A percentile compares a stretch with the other conserved stretches of the same genome.
These are phyloP conservation scores for Ditylenchus dipsaci DNA, from an alignment of 1,140 invertebrate species.

Conservation along the genomic window DNA sequence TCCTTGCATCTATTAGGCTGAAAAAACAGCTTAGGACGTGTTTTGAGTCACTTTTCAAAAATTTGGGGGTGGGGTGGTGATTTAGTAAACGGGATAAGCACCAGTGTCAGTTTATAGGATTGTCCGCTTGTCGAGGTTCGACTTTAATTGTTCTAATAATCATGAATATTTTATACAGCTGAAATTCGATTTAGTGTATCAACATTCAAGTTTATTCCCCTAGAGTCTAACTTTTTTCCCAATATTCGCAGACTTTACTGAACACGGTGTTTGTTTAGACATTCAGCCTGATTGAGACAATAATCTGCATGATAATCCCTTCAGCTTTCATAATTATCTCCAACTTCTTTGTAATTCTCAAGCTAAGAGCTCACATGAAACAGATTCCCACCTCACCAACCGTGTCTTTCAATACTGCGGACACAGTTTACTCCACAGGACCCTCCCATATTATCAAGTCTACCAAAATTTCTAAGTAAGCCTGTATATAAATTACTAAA, in stretches of 20 bases:
- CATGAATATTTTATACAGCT: no score
- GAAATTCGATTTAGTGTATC: no score
- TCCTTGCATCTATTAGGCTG: no score
- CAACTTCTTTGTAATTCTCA: constrained; percentile 50
- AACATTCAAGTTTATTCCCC: no score
- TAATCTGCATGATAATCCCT: constrained; percentile 50
- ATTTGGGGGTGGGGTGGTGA: no score
- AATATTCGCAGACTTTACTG: not conserved
- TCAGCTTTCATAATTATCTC: constrained; percentile 45
- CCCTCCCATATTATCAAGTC: constrained; percentile 42
- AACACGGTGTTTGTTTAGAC: not conserved
- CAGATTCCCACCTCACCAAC: constrained; percentile 43
- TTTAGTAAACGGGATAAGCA: no score
- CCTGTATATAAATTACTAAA: not conserved
- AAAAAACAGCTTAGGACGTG: no score
- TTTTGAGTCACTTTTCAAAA: no score
- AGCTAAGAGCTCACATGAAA: constrained; percentile 47
- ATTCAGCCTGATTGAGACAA: constrained; percentile 37
- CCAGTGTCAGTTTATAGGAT: no score
- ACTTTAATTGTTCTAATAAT: no score
- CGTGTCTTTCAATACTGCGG: constrained; percentile 54
- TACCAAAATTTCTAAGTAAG: constrained; percentile 44
- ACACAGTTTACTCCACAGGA: constrained; percentile 48
- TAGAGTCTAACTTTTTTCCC: not conserved
- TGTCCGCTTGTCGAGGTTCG: no score